Conservation (phyloP, 2,113 vertebrate genomes). For the Burhinus oedicnemus region DNA sequence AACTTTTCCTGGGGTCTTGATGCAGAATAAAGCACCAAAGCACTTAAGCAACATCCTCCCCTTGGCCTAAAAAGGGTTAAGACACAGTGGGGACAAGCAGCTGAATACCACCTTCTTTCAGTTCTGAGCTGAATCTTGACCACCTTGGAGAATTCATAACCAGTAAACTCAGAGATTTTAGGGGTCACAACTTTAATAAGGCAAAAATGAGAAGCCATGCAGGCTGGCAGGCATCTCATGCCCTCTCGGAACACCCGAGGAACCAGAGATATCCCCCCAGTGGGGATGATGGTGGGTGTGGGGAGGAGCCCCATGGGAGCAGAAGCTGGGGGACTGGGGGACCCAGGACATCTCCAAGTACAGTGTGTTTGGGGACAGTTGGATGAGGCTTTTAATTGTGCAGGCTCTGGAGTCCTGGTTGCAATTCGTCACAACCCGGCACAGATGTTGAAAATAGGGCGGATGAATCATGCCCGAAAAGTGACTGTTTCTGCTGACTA, state of each 20-base stretch:
- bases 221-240: background rate
- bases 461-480: slow-evolving; percentile 62
- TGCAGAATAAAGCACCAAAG: background rate
- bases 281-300: background rate
- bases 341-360: background rate
- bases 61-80: background rate
- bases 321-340: background rate
- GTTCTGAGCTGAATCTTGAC: background rate
- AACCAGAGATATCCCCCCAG: background rate
- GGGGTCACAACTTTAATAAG: background rate
- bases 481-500: slow-evolving; percentile 43
- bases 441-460: slow-evolving; percentile 49
- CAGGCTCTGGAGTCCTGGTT: background rate
- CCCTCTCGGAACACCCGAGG: background rate
- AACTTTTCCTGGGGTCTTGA: background rate
- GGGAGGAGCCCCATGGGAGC: background rate
- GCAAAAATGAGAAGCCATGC: background rate
- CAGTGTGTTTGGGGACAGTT: background rate
- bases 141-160: background rate
- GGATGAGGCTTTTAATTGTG: background rate
- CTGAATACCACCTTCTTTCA: background rate
- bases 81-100: background rate
- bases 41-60: background rate
- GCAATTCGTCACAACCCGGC: background rate
- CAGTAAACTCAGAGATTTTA: background rate